These are phyloP conservation scores for Phalacrocorax pelagicus DNA, from an alignment of 2,113 vertebrate species.

Conservation along the genomic window DNA sequence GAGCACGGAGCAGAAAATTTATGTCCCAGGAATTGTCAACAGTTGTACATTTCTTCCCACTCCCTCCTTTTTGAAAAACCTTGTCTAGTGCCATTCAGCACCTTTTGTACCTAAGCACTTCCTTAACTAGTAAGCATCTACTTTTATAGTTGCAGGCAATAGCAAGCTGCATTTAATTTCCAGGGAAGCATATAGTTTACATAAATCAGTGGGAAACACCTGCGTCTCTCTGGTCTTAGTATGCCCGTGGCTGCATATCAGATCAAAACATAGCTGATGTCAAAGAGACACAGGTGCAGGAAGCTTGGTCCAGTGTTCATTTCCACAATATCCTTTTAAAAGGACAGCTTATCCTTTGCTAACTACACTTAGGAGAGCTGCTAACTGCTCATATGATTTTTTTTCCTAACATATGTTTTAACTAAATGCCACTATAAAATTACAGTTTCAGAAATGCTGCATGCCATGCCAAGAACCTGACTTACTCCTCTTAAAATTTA, in stretches of 20 bases:
- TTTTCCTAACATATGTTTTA: background rate
- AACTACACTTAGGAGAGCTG: constrained; percentile 31
- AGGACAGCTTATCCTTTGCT: constrained; percentile 25
- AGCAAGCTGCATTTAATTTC: constrained; percentile 30
- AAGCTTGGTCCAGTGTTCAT: constrained; percentile 30
- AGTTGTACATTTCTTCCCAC: background rate
- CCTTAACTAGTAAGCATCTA: background rate
- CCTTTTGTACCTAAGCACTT: background rate
- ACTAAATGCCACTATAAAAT: constrained; percentile 36
- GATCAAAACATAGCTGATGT: constrained; percentile 51
- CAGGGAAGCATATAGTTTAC: constrained; percentile 8
- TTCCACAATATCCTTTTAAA: constrained; percentile 53
- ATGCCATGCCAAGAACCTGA: background rate
- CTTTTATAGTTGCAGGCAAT: background rate
- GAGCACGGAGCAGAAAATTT: background rate
- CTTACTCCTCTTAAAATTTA: constrained; percentile 16
- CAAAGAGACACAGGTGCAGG: constrained; percentile 65
- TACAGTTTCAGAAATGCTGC: background rate
- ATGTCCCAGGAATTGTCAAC: background rate
- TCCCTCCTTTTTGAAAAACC: background rate
- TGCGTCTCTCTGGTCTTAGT: constrained; percentile 14
- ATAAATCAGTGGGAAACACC: constrained; percentile 70
- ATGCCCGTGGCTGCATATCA: background rate
- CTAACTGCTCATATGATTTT: background rate
- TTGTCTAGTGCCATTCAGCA: background rate